A percentile compares a stretch with the other conserved stretches of the same genome.
phyloP scores from a whole-genome alignment of 2,797 vertebrate genomes.

The Mionectes olivaceus region DNA sequence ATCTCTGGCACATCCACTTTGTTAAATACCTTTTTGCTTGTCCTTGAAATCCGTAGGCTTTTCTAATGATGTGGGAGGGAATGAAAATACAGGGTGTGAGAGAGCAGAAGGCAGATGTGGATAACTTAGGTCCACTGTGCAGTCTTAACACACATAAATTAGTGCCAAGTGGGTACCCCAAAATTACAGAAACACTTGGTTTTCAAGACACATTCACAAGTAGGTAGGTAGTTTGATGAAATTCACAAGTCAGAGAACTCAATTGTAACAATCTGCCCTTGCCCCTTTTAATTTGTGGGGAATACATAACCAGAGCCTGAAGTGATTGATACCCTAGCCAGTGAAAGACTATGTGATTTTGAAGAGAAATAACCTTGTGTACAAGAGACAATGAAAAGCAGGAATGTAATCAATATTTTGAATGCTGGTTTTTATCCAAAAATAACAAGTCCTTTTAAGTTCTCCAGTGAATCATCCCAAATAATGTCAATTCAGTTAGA shows the following conservation, averaged over 20 bases:
- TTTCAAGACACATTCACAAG: not conserved
- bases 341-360: not conserved
- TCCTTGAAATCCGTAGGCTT: not conserved
- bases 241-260: not conserved
- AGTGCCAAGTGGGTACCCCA: not conserved
- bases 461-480: slow-evolving; percentile 1
- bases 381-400: slow-evolving; percentile 5
- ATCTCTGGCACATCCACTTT: not conserved
- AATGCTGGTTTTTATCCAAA: slow-evolving; percentile 21
- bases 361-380: slow-evolving; percentile 13
- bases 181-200: not conserved
- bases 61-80: not conserved
- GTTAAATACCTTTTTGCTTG: not conserved
- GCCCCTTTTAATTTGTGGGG: not conserved
- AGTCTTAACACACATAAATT: not conserved
- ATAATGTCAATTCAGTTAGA: not conserved
- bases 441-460: slow-evolving; percentile 18
- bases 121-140: not conserved
- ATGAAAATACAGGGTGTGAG: not conserved
- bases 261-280: not conserved
- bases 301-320: not conserved
- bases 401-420: slow-evolving; percentile 25
- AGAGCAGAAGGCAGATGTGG: not conserved
- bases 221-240: not conserved
- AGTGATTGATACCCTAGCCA: not conserved